phyloP scores from a whole-genome alignment of 1,140 invertebrate species.

The Drosophila subobscura region DNA sequence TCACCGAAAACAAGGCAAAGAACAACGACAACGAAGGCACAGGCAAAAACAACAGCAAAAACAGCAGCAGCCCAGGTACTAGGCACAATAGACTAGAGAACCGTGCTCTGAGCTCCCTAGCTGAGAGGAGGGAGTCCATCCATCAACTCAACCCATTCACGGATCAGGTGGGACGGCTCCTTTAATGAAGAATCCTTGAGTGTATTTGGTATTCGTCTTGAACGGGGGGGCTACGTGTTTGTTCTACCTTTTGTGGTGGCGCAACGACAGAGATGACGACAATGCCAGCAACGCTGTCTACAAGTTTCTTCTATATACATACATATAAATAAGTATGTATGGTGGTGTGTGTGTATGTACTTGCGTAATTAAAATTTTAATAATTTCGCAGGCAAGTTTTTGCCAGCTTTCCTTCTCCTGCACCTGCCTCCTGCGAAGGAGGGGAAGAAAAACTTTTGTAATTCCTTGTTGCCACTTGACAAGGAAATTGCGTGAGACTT shows the following conservation, averaged over 20 bases:
- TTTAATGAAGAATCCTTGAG: background rate
- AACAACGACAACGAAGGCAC: conserved; percentile 40
- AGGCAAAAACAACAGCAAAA: conserved; percentile 35
- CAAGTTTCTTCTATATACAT: conserved; percentile 44
- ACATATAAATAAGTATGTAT: no score
- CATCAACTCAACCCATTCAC: no score
- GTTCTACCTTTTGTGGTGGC: conserved; percentile 48
- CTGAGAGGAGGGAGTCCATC: no score
- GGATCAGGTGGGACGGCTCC: no score
- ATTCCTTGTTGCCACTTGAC: conserved; percentile 59
- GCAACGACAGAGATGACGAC: conserved; percentile 4
- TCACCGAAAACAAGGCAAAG: conserved; percentile 42
- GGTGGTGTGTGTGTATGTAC: background rate
- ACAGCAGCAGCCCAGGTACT: conserved; percentile 42
- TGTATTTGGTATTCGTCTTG: background rate
- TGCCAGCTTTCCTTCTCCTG: background rate
- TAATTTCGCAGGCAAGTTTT: conserved; percentile 61
- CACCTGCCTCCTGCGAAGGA: background rate
- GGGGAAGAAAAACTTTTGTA: conserved; percentile 47
- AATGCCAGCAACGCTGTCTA: conserved; percentile 42
- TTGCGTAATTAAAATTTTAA: conserved; percentile 77
- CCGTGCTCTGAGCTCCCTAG: conserved; percentile 8
- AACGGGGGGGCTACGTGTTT: background rate
- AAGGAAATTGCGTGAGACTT: conserved; percentile 53
- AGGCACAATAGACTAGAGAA: conserved; percentile 2